Evolutionary conservation across 2,797 vertebrate species (phyloP).

Genomic region (Tragopan temminckii): DNA sequence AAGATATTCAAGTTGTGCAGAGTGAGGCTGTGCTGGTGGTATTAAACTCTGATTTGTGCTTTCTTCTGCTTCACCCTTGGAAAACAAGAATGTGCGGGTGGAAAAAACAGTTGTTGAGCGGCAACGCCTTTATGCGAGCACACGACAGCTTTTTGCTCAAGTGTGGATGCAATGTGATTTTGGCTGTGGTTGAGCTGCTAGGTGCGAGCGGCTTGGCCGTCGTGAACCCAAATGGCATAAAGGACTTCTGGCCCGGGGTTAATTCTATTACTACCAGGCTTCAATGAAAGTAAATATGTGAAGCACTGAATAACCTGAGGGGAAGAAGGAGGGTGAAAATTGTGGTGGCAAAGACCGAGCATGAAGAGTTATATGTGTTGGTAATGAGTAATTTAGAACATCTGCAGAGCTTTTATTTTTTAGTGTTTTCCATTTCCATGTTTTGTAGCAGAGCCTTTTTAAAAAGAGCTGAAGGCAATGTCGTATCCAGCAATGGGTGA

Average conservation of each 20-base stretch:
- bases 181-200: not conserved
- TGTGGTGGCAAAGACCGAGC: constrained; percentile 18
- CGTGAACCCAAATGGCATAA: not conserved
- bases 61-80: constrained; percentile 5
- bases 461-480: constrained; percentile 1
- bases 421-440: constrained; percentile 36
- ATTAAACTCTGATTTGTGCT: constrained; percentile 24
- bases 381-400: constrained; percentile 62
- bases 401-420: constrained; percentile 17
- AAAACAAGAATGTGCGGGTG: not conserved
- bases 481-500: not conserved
- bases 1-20: not conserved
- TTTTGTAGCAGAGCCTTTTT: constrained; percentile 3
- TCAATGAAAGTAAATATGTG: not conserved
- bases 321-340: not conserved
- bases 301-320: not conserved
- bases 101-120: not conserved
- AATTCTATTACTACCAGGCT: constrained; percentile 21
- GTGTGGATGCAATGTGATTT: accelerated
- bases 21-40: not conserved
- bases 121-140: not conserved
- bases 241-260: not conserved
- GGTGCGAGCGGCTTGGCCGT: constrained; percentile 14
- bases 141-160: accelerated
- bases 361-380: not conserved